These are phyloP conservation scores for Melanotaenia maccullochi DNA, from an alignment of 2,797 vertebrate species.

Conservation along the genomic window DNA sequence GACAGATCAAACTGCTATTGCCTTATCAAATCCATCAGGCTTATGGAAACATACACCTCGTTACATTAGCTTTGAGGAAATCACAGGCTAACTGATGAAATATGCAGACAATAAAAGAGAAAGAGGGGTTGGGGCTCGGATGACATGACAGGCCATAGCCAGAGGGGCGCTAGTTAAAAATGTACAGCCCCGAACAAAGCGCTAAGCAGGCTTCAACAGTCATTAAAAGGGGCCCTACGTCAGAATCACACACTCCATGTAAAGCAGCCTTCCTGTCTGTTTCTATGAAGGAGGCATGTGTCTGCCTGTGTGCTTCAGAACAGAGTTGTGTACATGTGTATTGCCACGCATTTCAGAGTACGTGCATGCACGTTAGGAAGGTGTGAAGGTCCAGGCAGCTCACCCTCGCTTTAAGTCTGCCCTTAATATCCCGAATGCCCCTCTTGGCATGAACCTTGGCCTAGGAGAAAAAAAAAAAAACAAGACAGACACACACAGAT, in stretches of 20 bases:
- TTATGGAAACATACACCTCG: constrained; percentile 91
- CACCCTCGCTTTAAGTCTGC: constrained; percentile 93
- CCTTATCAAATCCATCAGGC: constrained; percentile 88
- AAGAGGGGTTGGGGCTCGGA: constrained; percentile 72
- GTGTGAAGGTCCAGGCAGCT: constrained; percentile 58
- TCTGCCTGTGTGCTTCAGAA: constrained; percentile 43
- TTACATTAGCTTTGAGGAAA: constrained; percentile 90
- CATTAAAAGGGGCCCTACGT: constrained; percentile 85
- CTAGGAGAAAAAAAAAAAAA: constrained; percentile 70
- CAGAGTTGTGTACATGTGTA: constrained; percentile 32
- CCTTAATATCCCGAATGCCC: constrained; percentile 93
- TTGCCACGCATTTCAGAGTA: constrained; percentile 2
- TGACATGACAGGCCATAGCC: constrained; percentile 88
- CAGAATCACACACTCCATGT: constrained; percentile 79
- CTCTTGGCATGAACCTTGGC: constrained; percentile 94
- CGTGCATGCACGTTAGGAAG: constrained; percentile 43
- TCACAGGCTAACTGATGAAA: constrained; percentile 88
- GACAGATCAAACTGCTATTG: constrained; percentile 82
- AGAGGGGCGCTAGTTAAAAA: constrained; percentile 90
- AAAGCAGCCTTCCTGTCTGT: constrained; percentile 73
- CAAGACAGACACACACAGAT: constrained; percentile 34
- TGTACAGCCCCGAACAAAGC: constrained; percentile 88
- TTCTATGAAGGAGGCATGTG: constrained; percentile 61
- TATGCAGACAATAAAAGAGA: constrained; percentile 88
- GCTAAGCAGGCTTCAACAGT: constrained; percentile 88